phyloP scores from a whole-genome alignment of 2,113 vertebrate genomes.

The Cepphus grylle region DNA sequence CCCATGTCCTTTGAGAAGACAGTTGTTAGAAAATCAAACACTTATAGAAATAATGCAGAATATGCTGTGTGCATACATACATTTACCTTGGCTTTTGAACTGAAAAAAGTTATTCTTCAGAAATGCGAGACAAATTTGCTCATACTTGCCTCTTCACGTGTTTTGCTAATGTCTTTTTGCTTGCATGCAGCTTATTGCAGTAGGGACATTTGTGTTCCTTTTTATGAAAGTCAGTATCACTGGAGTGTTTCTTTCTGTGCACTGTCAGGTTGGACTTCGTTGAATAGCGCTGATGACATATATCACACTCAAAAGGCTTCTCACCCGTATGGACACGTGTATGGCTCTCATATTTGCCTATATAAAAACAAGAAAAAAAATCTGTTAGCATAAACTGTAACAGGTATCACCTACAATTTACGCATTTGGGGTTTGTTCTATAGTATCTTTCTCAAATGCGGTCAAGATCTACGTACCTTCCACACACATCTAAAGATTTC shows the following conservation, averaged over 20 bases:
- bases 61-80: not conserved
- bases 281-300: conserved; percentile 95
- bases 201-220: conserved; percentile 97
- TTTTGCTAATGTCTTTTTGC: conserved; percentile 93
- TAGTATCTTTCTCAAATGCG: not conserved
- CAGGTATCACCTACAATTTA: not conserved
- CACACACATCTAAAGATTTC: not conserved
- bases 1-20: not conserved
- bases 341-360: conserved; percentile 97
- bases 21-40: not conserved
- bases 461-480: not conserved
- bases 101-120: not conserved
- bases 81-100: not conserved
- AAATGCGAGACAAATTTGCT: not conserved
- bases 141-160: conserved; percentile 88
- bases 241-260: conserved; percentile 92
- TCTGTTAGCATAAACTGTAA: not conserved
- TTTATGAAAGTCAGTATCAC: conserved; percentile 84
- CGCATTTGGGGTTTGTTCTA: not conserved
- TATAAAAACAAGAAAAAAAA: not conserved
- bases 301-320: conserved; percentile 96
- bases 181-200: conserved; percentile 95
- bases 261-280: conserved; percentile 98
- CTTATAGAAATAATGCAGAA: not conserved
- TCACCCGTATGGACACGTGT: conserved; percentile 96